A percentile compares a stretch with the other conserved stretches of the same genome.
Evolutionary conservation across 1,140 invertebrate genomes (phyloP).

Genomic region (Triops longicaudatus): DNA sequence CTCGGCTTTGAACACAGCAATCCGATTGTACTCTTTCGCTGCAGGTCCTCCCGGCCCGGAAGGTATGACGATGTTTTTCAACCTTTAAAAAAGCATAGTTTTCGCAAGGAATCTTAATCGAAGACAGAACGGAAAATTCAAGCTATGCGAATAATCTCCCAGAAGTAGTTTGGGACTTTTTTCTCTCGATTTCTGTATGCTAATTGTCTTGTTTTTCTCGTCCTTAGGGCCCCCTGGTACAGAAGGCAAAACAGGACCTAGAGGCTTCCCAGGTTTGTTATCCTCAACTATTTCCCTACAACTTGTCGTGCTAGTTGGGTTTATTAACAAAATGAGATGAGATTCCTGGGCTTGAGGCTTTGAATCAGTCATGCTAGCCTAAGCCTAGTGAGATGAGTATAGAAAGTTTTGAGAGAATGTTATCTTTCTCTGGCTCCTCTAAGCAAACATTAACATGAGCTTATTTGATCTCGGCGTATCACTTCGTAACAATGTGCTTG

Average conservation of each 20-base stretch:
- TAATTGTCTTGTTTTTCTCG: background rate
- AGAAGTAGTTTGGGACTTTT: background rate
- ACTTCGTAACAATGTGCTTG: background rate
- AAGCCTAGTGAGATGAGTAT: background rate
- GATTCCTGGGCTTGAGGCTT: background rate
- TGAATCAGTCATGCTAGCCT: background rate
- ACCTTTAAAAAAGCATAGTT: too few relatives aligned
- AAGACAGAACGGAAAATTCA: too few relatives aligned
- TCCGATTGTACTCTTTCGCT: conserved; percentile 48
- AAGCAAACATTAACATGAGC: background rate
- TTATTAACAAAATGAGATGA: background rate
- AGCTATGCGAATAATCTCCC: background rate
- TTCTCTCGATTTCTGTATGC: background rate
- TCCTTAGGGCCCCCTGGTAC: background rate
- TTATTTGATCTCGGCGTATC: background rate
- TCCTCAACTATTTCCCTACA: background rate
- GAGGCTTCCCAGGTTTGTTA: conserved; percentile 27
- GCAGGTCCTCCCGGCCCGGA: conserved; percentile 44
- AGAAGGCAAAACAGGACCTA: conserved; percentile 22
- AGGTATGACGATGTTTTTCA: conserved; percentile 31
- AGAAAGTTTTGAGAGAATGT: background rate
- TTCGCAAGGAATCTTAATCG: too few relatives aligned
- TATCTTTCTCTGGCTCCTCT: background rate
- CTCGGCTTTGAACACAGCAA: conserved; percentile 47
- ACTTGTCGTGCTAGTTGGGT: background rate